Evolutionary conservation across 2,888 invertebrate genomes (phyloP), one percentile per base, ranked within the genome.

Genomic region (Thalpophila matura): DNA sequence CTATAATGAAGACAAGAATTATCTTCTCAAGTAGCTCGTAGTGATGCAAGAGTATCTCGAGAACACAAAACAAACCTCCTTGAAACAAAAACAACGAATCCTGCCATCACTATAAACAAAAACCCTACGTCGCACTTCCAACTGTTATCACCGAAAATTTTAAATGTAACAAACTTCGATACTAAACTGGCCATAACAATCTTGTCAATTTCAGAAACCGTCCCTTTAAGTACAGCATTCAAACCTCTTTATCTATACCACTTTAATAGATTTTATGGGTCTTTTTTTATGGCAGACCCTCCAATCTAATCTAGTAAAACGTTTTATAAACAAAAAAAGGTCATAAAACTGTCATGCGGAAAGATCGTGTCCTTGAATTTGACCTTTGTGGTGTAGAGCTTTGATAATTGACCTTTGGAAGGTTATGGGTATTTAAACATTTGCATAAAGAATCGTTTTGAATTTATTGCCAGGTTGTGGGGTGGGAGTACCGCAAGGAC

Each of bases 221-320:
- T 85, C 82, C 80, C 58, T 80, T 82, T 74, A 79, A 86, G 79
- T 79, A 77, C 71, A 47, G 80, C 85, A 73, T 86, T 88, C 84
- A 81, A 68, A 67, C 31, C 61, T 66, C 74, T 81, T 83, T 89
- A 87, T 86, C 84, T 82, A 63, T 74, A 76, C 62, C 73, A 61
- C 68, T 68, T 74, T 73, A 76, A 79, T 75, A 69, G 66, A 73
- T 80, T 90, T 89, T 86, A 89, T 80, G 69, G 74, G 35, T 50
- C n/a, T n/a, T 27, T 69, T 74, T 89, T 89, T 89, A 88, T 76
- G 57, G 74, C 54, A 63, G 67, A 66, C 77, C 72, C 77, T 76
- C 56, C 79, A 80, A 86, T 87, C 81, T 87, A 84, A 88, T 89
- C 88, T 87, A 79, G 58, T 74, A 54, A 62, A 80, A 67, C 70